phyloP scores from a whole-genome alignment of 37 sponge, comb jelly and placozoan genomes.

The Diacarnus erythraeanus region DNA sequence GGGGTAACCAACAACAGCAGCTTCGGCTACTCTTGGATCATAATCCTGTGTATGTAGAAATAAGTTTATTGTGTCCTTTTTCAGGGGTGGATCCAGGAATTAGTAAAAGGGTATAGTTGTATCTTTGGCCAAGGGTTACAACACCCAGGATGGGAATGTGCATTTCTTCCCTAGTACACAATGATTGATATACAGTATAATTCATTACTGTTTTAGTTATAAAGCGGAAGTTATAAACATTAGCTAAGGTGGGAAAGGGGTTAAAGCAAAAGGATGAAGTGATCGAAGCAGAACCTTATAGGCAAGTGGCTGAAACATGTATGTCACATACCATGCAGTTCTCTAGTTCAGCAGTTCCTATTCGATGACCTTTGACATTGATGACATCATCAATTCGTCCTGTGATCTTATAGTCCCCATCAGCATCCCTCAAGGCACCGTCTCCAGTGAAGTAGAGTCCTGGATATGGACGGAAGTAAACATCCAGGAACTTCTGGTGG shows the following conservation, averaged over 20 bases:
- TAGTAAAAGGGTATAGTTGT: too few species aligned
- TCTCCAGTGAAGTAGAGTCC: constrained; percentile 93
- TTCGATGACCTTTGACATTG: constrained; percentile 92
- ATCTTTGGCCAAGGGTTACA: too few species aligned
- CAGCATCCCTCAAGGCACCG: constrained; percentile 83
- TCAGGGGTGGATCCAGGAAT: too few species aligned
- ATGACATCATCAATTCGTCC: constrained; percentile 98
- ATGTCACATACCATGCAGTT: constrained; percentile 86
- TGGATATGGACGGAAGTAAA: constrained; percentile 85
- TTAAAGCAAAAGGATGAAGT: too few species aligned
- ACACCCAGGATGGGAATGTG: too few species aligned
- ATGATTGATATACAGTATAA: too few species aligned
- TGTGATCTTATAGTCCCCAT: constrained; percentile 93
- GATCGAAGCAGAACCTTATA: neutral
- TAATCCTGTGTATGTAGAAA: constrained; percentile 31
- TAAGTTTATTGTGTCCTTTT: neutral
- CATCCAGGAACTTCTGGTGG: constrained; percentile 84
- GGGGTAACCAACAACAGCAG: constrained; percentile 87
- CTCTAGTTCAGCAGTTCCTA: constrained; percentile 97
- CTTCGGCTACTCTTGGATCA: constrained; percentile 81
- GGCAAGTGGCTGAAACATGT: neutral
- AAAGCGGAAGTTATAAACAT: too few species aligned
- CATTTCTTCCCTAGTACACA: too few species aligned
- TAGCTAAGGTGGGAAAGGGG: too few species aligned
- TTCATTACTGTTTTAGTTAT: too few species aligned